phyloP scores from a whole-genome alignment of 2,888 invertebrate species.

The Acanthopleura granulata region DNA sequence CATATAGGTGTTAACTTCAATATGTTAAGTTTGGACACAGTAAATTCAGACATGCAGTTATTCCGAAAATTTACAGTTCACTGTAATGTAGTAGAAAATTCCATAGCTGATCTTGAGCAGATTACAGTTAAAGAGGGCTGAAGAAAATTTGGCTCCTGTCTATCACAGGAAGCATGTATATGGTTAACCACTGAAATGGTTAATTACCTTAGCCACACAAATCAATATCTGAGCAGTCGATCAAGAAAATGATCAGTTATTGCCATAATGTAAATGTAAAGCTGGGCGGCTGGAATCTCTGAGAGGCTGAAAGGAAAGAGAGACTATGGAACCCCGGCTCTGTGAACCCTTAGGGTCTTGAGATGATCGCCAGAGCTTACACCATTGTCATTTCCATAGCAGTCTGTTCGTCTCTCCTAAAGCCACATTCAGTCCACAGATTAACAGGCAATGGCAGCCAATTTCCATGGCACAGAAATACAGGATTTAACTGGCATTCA shows the following conservation, averaged over 20 bases:
- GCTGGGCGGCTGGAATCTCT: background rate
- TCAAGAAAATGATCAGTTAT: background rate
- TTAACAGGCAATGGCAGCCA: background rate
- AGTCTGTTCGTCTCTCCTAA: background rate
- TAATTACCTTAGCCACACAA: background rate
- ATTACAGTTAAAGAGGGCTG: no score
- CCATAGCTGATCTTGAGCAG: background rate
- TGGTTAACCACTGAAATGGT: conserved; percentile 1
- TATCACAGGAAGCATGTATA: background rate
- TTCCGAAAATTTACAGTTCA: no score
- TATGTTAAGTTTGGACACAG: no score
- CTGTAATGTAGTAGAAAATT: background rate
- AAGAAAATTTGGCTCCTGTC: background rate
- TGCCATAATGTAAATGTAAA: background rate
- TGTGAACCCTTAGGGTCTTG: background rate
- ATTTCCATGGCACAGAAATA: background rate
- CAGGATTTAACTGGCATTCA: background rate
- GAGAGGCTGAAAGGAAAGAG: no score
- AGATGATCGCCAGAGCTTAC: background rate
- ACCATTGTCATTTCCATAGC: background rate
- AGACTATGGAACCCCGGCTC: no score
- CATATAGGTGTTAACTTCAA: no score
- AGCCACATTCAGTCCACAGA: background rate
- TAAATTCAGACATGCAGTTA: no score
- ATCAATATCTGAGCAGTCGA: background rate